phyloP scores from a whole-genome alignment of 1,140 invertebrate species.

The Polypedilum pembai region DNA sequence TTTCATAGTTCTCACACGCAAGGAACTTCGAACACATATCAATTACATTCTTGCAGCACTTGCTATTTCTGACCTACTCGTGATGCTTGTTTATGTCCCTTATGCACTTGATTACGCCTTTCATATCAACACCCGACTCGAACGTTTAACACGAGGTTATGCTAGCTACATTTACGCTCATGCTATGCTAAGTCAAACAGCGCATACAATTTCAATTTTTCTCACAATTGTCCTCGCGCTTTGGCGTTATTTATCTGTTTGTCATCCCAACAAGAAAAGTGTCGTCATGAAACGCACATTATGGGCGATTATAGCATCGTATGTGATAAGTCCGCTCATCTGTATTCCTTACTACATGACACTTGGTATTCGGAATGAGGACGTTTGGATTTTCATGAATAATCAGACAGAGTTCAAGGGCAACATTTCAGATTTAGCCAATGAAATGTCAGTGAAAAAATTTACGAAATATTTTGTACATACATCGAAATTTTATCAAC shows the following conservation, averaged over 20 bases:
- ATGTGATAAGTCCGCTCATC: background rate
- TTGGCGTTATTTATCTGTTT: constrained; percentile 39
- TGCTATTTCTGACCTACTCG: constrained; percentile 74
- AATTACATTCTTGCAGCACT: constrained; percentile 74
- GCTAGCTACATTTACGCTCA: background rate
- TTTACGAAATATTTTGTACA: background rate
- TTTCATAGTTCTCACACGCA: constrained; percentile 77
- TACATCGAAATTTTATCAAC: background rate
- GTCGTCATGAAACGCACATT: constrained; percentile 7
- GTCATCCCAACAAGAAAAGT: constrained; percentile 12
- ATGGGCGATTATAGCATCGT: background rate
- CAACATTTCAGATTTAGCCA: background rate
- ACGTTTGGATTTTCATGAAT: background rate
- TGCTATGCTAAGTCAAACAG: constrained; percentile 46
- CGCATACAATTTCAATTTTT: constrained; percentile 83
- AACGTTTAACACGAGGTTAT: background rate
- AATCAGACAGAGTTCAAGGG: background rate
- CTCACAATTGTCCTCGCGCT: constrained; percentile 74
- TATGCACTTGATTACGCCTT: constrained; percentile 58
- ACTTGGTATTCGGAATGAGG: background rate
- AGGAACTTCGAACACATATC: constrained; percentile 73
- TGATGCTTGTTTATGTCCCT: constrained; percentile 81
- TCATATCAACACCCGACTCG: background rate
- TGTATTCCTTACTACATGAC: background rate
- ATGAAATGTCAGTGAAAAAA: background rate